Percentiles rank a stretch among this genome's conserved stretches.
Evolutionary conservation across 2,888 invertebrate genomes (phyloP).

Genomic region (Spilarctia lutea): DNA sequence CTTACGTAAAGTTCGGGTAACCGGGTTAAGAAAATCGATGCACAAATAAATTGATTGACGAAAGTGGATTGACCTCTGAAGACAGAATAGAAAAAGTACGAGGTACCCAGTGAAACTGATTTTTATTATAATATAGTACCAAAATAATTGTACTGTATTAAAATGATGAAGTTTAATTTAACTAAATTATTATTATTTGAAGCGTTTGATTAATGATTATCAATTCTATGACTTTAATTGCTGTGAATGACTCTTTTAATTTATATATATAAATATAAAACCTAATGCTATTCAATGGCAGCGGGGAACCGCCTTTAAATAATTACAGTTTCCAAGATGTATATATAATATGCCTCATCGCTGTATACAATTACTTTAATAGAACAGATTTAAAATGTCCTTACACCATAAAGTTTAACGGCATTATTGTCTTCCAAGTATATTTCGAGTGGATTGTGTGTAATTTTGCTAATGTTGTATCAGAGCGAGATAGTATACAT

Average conservation of each 20-base stretch:
- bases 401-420: background rate
- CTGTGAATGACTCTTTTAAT: too few relatives aligned
- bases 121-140: too few relatives aligned
- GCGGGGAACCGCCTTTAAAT: background rate
- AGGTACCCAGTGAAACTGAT: background rate
- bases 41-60: constrained; percentile 26
- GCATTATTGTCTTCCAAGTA: background rate
- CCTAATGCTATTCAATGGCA: background rate
- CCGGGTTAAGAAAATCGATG: constrained; percentile 12
- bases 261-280: too few relatives aligned
- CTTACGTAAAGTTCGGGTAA: background rate
- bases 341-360: background rate
- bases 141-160: too few relatives aligned
- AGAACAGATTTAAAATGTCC: background rate
- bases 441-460: constrained; percentile 18
- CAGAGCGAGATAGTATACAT: constrained; percentile 43
- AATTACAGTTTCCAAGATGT: background rate
- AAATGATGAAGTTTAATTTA: too few relatives aligned
- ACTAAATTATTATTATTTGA: too few relatives aligned
- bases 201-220: too few relatives aligned
- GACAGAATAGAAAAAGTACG: constrained; percentile 16
- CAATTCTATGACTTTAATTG: too few relatives aligned
- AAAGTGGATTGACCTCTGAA: constrained; percentile 30
- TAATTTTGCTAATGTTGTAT: constrained; percentile 23
- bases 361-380: background rate